Conservation (phyloP, 2,113 vertebrate genomes). For the Mixornis gularis region DNA sequence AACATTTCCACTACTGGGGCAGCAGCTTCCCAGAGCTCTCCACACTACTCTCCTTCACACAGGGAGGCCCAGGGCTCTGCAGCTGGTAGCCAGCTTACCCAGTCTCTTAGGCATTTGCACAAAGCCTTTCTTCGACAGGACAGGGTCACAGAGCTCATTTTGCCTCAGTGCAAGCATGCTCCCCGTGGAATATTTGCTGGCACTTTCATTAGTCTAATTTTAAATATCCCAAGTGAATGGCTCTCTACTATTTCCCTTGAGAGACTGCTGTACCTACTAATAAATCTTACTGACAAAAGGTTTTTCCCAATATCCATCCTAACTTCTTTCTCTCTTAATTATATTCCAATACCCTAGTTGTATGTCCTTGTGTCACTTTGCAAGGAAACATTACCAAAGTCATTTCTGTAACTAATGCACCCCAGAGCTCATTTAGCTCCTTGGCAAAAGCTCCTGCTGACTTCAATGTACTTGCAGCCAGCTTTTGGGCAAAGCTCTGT, state of each 20-base stretch:
- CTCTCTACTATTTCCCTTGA: slow-evolving; percentile 1
- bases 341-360: slow-evolving; percentile 31
- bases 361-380: slow-evolving; percentile 39
- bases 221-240: slow-evolving; percentile 33
- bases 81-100: background rate
- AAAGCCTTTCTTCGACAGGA: background rate
- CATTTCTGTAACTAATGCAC: background rate
- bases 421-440: background rate
- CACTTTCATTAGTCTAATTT: slow-evolving; percentile 57
- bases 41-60: fast-evolving
- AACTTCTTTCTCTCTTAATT: slow-evolving; percentile 41
- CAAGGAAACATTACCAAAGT: slow-evolving; percentile 19
- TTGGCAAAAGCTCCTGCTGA: background rate
- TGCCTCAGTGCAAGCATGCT: background rate
- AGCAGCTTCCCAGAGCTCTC: background rate
- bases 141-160: slow-evolving; percentile 4
- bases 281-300: slow-evolving; percentile 60
- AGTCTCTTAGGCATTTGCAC: background rate
- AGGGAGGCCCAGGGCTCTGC: background rate
- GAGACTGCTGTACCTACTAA: slow-evolving; percentile 14
- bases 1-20: background rate
- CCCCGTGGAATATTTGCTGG: slow-evolving; percentile 15
- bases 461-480: background rate
- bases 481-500: background rate
- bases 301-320: slow-evolving; percentile 14